A percentile compares a stretch with the other conserved stretches of the same genome.
Evolutionary conservation across 2,797 vertebrate species (phyloP).

Genomic region (Chiloscyllium punctatum): DNA sequence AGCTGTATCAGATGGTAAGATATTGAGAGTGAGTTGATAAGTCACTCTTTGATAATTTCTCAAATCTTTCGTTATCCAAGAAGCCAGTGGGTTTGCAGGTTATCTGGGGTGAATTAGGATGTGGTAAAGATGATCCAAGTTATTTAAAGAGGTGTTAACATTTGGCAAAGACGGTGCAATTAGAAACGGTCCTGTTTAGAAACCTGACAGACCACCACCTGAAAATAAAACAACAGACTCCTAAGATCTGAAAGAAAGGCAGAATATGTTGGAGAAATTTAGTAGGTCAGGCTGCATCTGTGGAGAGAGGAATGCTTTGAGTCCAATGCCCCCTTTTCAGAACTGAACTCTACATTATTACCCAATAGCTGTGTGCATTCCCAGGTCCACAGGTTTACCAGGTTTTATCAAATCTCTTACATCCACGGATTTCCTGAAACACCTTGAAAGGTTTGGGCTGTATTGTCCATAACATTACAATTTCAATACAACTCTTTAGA

Average conservation of each 20-base stretch:
- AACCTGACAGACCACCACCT: background rate
- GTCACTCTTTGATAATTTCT: background rate
- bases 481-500: background rate
- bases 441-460: conserved; percentile 1
- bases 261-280: no score
- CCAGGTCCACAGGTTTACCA: background rate
- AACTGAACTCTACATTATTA: background rate
- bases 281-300: no score
- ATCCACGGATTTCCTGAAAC: background rate
- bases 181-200: background rate
- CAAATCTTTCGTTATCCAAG: background rate
- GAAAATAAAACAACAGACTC: no score
- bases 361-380: background rate
- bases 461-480: background rate
- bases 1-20: background rate
- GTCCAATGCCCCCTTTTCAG: no score
- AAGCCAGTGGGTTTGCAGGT: background rate
- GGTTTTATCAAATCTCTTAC: background rate
- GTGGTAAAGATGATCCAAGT: background rate
- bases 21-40: background rate
- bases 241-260: no score
- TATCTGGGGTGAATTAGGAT: background rate
- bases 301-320: no score
- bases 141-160: background rate
- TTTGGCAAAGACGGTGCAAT: background rate